Evolutionary conservation across 2,888 invertebrate species (phyloP).

Genomic region (Leptodirus hochenwartii): DNA sequence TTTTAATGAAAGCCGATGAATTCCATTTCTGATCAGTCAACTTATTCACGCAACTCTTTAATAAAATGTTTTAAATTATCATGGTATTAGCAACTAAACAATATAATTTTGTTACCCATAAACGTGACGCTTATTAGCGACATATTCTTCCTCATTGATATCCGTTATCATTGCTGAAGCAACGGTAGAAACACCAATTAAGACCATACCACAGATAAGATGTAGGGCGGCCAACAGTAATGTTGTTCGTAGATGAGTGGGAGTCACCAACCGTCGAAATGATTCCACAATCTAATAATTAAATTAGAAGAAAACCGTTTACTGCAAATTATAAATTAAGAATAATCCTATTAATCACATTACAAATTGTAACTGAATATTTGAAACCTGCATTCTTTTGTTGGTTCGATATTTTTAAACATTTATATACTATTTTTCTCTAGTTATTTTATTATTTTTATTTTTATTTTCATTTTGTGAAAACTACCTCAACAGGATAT

Average conservation of each 20-base stretch:
- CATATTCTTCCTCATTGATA: constrained; percentile 26
- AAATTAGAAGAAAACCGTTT: constrained; percentile 7
- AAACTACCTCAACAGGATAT: no score
- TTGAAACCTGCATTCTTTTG: neutral
- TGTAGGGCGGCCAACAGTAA: constrained; percentile 36
- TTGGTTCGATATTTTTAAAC: no score
- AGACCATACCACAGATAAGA: constrained; percentile 32
- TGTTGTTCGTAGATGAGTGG: constrained; percentile 42
- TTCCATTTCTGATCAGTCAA: no score
- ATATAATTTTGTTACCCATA: no score
- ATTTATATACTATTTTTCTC: no score
- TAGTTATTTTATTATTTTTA: no score
- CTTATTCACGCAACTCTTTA: no score
- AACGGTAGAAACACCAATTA: constrained; percentile 36
- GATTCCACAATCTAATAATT: constrained; percentile 46
- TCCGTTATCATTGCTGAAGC: constrained; percentile 31
- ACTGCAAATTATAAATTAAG: neutral
- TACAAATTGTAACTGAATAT: constrained; percentile 1
- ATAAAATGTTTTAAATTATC: no score
- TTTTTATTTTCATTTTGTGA: no score
- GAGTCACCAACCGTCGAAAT: constrained; percentile 46
- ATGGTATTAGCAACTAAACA: neutral
- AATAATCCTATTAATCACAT: neutral
- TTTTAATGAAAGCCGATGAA: no score
- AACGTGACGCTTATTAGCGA: constrained; percentile 17